These are phyloP conservation scores for Erebia epiphron DNA, from an alignment of 2,888 invertebrate genomes.

Conservation along the genomic window DNA sequence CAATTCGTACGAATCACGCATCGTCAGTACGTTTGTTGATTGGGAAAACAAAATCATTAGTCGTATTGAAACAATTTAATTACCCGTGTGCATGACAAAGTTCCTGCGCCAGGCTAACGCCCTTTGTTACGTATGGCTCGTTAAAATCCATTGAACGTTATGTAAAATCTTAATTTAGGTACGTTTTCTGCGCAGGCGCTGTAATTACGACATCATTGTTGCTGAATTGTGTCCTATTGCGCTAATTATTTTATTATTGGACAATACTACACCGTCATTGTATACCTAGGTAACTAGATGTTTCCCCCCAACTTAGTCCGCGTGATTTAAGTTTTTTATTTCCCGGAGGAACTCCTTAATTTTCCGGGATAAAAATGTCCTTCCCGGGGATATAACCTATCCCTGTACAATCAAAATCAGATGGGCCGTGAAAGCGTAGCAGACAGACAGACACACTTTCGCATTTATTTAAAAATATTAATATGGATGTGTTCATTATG, in stretches of 20 bases:
- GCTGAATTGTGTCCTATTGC: not conserved
- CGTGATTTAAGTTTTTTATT: too few species aligned
- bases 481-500: too few species aligned
- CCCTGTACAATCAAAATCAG: too few species aligned
- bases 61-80: conserved; percentile 41
- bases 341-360: too few species aligned
- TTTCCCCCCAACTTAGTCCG: too few species aligned
- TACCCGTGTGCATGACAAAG: conserved; percentile 33
- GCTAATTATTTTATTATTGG: not conserved
- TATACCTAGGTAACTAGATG: too few species aligned
- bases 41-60: conserved; percentile 40
- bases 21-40: conserved; percentile 36
- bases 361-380: too few species aligned
- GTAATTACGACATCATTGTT: not conserved
- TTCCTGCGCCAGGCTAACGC: conserved; percentile 32
- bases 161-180: conserved; percentile 6
- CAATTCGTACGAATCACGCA: conserved; percentile 15
- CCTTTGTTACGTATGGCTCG: conserved; percentile 32
- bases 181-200: not conserved
- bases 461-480: too few species aligned
- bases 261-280: not conserved
- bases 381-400: too few species aligned
- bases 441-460: too few species aligned
- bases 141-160: conserved; percentile 18
- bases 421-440: too few species aligned